Evolutionary conservation across 1,140 invertebrate species (phyloP), one percentile per base, ranked within the genome.

Genomic region (Solenopsis fugax): DNA sequence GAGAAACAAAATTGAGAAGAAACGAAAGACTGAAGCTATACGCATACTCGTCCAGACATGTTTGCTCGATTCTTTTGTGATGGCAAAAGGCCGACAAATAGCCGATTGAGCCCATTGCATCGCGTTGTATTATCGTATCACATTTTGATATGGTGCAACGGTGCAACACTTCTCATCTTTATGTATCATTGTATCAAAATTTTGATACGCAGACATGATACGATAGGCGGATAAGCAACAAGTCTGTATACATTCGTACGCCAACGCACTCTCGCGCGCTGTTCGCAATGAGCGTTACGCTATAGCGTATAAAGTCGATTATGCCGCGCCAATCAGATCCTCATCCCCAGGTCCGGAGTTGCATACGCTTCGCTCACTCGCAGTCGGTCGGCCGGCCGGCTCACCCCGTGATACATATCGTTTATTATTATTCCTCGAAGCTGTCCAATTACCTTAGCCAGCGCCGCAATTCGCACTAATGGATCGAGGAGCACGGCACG

Each of bases 401-500:
- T 67, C 34, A 48, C 16, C 60, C 37, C 48, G 69, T 76, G 89
- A 90, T 90, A 90, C 73, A 88, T 90, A 91, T 91, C 86, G 76
- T 65, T 62, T 91, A 91, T 88, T 91, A 91, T 91, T 90, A 91
- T 91, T 90, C 89, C 89, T 88, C 87, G 89, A 84, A 91, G 76
- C 89, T 88, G 89, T 91, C 89, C 89, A 91, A 91, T 91, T 91
- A 90, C 88, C 89, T 88, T 88, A 90, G 87, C 58, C 41, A 75
- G 89, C 82, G 77, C 77, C 54, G 87, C 90, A 89, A 90, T 90
- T 89, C 90, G 85, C 75, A 89, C 81, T 91, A 91, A 91, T 91
- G 90, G 90, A 91, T 91, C 87, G 89, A 91, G 89, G 90, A 88
- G 82, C 89, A 73, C 67, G 62, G 89, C 76, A 81, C 82, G 76